Base-by-base conservation (phyloP, 1,140 invertebrate species). In the Holotrichia oblita region DNA sequence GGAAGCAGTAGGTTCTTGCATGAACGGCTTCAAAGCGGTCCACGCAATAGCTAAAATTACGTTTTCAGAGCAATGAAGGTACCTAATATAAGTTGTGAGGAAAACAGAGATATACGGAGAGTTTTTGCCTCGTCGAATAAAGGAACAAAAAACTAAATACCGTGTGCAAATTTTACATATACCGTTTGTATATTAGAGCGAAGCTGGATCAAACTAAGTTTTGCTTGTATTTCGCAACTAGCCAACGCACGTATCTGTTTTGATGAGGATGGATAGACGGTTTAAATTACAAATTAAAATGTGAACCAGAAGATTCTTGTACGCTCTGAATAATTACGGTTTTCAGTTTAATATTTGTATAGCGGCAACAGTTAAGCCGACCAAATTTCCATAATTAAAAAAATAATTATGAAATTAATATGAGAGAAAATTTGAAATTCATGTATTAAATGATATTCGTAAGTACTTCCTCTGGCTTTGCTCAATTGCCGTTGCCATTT, bases 11-110 rank as follows among this genome's bases (percentile, higher is more conserved):
- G 48, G 48, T 55, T 55, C 48, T 55, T 55, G 48, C 12, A 14
- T 55, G 14, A 6, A n/a, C 48, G 17, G 48, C 48, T 55, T 55
- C 48, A 55, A 55, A 55, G 48, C n/a, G 48, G 14, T n/a, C 48
- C n/a, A 17, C 48, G 48, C 48, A 55, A 55, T 55, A n/a, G 48
- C 48, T 55, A 17, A 55, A 55, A 55, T 55, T 55, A 55, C 48
- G 48, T 55, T 55, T 55, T 55, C 48, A 55, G 48, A 6, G 17
- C 48, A 17, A 17, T 6, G 48, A 3, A n/a, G 48, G 48, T 55
- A 17, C 6, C 48, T 55, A 17, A 55, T 55, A 55, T 17, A 14
- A n/a, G 48, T 17, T n/a, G 14, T 6, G 48, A 55, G 48, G 6
- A n/a, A 55, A 55, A 55, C 14, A n/a, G 48, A n/a, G 2, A 55